phyloP scores from a whole-genome alignment of 2,797 vertebrate genomes.

The Meda fulgida region DNA sequence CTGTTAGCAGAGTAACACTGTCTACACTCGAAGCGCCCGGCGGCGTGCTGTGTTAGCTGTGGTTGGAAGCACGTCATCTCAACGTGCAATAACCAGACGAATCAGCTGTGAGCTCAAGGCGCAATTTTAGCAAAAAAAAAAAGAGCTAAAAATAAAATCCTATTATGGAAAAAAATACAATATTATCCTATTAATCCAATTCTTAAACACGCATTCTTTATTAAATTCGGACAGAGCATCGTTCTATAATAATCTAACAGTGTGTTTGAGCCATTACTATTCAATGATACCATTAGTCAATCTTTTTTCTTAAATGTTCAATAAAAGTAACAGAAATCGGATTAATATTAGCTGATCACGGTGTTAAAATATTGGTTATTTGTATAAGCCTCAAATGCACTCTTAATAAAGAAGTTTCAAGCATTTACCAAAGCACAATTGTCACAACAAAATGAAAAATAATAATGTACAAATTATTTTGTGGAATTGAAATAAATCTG shows the following conservation, averaged over 20 bases:
- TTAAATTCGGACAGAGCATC: neutral
- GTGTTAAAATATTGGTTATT: neutral
- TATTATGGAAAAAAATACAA: neutral
- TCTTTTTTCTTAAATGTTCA: neutral
- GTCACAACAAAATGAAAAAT: neutral
- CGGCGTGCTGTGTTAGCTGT: neutral
- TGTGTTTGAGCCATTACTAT: neutral
- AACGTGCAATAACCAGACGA: neutral
- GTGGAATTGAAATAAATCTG: neutral
- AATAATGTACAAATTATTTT: neutral
- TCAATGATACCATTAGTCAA: neutral
- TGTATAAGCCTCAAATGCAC: neutral
- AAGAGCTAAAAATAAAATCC: neutral
- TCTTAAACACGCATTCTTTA: neutral
- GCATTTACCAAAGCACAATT: neutral
- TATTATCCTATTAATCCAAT: too few species aligned
- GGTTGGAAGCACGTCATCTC: neutral
- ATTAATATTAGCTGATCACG: neutral
- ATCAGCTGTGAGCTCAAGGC: neutral
- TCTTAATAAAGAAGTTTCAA: too few species aligned
- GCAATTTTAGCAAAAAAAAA: neutral
- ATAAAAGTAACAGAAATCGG: neutral
- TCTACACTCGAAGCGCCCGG: neutral
- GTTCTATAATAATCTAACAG: neutral
- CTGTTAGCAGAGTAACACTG: constrained; percentile 2